A percentile compares a stretch with the other conserved stretches of the same genome.
phyloP scores from a whole-genome alignment of 2,113 vertebrate genomes.

The Odontesthes bonariensis region DNA sequence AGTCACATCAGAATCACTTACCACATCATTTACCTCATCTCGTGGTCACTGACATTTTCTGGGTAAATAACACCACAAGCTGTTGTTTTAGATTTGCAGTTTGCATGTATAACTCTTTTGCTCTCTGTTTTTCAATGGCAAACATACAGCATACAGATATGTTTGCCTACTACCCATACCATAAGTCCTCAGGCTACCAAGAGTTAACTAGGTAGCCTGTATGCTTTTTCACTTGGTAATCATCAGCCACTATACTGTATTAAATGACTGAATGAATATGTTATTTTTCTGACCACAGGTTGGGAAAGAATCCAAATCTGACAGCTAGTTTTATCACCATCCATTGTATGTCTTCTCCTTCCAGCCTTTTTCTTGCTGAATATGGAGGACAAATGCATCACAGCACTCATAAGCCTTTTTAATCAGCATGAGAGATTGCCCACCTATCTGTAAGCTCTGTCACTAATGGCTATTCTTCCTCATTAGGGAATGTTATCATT shows the following conservation, averaged over 20 bases:
- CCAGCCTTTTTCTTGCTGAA: slow-evolving; percentile 25
- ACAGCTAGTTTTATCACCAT: slow-evolving; percentile 8
- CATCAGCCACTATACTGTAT: neutral
- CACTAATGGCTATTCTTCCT: slow-evolving; percentile 76
- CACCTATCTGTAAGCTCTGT: slow-evolving; percentile 67
- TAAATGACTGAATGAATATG: slow-evolving; percentile 1
- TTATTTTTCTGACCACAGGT: slow-evolving; percentile 1
- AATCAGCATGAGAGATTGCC: slow-evolving; percentile 76
- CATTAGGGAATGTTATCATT: slow-evolving; percentile 67
- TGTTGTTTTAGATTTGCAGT: no score
- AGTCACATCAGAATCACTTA: no score
- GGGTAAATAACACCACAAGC: no score
- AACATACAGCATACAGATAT: neutral
- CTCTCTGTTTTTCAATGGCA: neutral
- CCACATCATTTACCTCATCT: no score
- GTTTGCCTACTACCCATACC: neutral
- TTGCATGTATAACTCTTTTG: no score
- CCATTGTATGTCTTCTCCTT: slow-evolving; percentile 11
- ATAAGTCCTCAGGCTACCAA: neutral
- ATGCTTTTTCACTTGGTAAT: neutral
- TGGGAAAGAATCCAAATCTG: slow-evolving; percentile 6
- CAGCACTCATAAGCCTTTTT: slow-evolving; percentile 70
- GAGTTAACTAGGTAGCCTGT: neutral
- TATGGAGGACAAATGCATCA: slow-evolving; percentile 61
- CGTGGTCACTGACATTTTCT: no score